Conservation (phyloP, 2,888 invertebrate genomes). For the Alentia gelatinosa region DNA sequence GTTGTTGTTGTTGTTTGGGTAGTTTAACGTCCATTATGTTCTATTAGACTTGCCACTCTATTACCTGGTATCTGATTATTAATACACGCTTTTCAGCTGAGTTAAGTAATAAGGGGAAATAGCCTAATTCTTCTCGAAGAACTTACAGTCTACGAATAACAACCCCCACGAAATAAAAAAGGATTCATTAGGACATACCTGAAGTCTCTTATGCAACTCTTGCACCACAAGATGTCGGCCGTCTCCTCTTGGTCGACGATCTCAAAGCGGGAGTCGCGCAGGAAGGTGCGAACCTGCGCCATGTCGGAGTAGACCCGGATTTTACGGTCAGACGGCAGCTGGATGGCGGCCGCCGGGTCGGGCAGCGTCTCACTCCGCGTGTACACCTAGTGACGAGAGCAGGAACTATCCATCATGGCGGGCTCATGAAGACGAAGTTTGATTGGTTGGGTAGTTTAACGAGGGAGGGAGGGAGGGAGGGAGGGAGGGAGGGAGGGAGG, state of each 20-base stretch:
- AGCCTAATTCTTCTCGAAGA: too few relatives aligned
- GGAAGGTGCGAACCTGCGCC: constrained; percentile 85
- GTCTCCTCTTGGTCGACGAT: constrained; percentile 86
- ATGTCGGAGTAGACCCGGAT: constrained; percentile 86
- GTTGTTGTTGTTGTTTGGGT: too few relatives aligned
- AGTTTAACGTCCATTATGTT: too few relatives aligned
- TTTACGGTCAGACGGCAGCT: constrained; percentile 68
- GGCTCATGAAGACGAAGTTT: too few relatives aligned
- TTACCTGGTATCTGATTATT: too few relatives aligned
- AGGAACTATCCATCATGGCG: too few relatives aligned
- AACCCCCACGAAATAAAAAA: background rate
- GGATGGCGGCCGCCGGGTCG: constrained; percentile 71
- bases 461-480: constrained; percentile 14
- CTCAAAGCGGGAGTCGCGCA: constrained; percentile 88
- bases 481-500: background rate
- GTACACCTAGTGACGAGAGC: constrained; percentile 13
- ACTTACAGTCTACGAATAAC: too few relatives aligned
- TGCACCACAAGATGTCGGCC: constrained; percentile 93
- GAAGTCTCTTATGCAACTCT: constrained; percentile 89
- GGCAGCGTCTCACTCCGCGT: constrained; percentile 85
- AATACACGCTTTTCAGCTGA: too few relatives aligned
- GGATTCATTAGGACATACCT: too few relatives aligned
- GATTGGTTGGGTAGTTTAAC: too few relatives aligned
- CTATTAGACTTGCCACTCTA: too few relatives aligned
- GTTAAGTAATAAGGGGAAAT: too few relatives aligned